Base-by-base conservation (phyloP, 2,888 invertebrate genomes). In the Acleris literana region DNA sequence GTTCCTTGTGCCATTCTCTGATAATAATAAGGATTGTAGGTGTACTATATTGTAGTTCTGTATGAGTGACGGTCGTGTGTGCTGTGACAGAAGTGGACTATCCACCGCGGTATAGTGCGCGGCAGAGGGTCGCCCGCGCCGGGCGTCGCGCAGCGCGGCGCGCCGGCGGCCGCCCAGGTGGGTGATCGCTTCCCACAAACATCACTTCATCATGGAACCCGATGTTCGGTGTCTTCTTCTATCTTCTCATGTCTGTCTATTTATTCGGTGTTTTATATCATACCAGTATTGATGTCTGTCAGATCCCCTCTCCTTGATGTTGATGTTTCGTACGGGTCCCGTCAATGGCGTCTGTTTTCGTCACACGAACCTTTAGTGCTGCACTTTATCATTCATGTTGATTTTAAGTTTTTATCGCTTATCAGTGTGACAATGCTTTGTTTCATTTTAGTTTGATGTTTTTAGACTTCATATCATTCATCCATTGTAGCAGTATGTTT, bases 81-180 rank as follows among this genome's bases (percentile, higher is more conserved):
- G 80, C 82, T 86, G 84, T 84, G 82, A 85, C 95, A 96, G 96
- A 96, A 95, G 94, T 96, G 96, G 96, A 95, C 95, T 91, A 94
- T 95, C 93, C 95, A 96, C 91, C 95, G 95, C 85, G 96, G 96
- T 93, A 95, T 96, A 86, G 94, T 95, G 83, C 95, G 96, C 88
- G 95, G 95, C 90, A 94, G 94, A 86, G 93, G 93, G 84, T 91
- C 93, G 75, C 92, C 93, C 73, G 92, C 93, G 77, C 89, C 92
- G 77, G 90, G 80, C 93, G 20, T 16, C 1, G 90, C 80, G 88
- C 91, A 76, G 79, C 92, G 74, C 88, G 80, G 70, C 88, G 88
- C 74, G 84, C 87, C 80, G 88, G 90, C 79, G 87, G 90, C 88
- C 84, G 86, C 90, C 77, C 93, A 94, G 94, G 94, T 94, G 93